Percentiles rank a stretch among this genome's conserved stretches.
Evolutionary conservation across 2,113 vertebrate genomes (phyloP).

Genomic region (Tragelaphus scriptus): DNA sequence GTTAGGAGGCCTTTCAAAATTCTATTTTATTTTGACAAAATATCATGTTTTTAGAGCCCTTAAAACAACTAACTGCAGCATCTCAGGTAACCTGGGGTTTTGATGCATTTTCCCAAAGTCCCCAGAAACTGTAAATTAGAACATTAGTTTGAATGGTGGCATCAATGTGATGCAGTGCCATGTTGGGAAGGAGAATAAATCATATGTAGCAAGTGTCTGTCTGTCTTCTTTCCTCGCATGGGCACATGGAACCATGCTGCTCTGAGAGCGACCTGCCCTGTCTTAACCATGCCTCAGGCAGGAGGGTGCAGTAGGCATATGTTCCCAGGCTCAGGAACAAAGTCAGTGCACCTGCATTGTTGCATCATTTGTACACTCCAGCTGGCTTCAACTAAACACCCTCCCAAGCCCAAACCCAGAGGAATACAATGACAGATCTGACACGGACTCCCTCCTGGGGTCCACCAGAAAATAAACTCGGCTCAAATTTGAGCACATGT

Average conservation of each 20-base stretch:
- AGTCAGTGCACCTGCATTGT: not conserved
- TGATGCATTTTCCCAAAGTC: slow-evolving; percentile 15
- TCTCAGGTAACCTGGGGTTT: slow-evolving; percentile 27
- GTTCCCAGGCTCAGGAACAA: not conserved
- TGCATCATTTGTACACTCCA: too few species aligned
- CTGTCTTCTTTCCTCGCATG: not conserved
- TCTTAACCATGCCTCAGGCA: accelerated
- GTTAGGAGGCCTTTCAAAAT: slow-evolving; percentile 19
- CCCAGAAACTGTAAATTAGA: slow-evolving; percentile 19
- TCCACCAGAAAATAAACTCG: not conserved
- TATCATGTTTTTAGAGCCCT: not conserved
- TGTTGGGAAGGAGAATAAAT: not conserved
- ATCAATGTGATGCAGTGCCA: not conserved
- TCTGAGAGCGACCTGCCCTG: not conserved
- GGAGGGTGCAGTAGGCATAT: not conserved
- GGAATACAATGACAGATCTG: not conserved
- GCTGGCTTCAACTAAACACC: not conserved
- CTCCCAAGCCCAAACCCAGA: not conserved
- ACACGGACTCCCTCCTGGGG: not conserved
- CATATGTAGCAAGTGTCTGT: not conserved
- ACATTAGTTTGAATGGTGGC: not conserved
- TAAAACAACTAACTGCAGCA: not conserved
- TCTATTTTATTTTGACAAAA: slow-evolving; percentile 57
- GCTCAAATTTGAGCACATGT: not conserved
- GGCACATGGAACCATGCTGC: not conserved